These are phyloP conservation scores for Ophion ventricosus DNA, from an alignment of 2,888 invertebrate species.

Conservation along the genomic window DNA sequence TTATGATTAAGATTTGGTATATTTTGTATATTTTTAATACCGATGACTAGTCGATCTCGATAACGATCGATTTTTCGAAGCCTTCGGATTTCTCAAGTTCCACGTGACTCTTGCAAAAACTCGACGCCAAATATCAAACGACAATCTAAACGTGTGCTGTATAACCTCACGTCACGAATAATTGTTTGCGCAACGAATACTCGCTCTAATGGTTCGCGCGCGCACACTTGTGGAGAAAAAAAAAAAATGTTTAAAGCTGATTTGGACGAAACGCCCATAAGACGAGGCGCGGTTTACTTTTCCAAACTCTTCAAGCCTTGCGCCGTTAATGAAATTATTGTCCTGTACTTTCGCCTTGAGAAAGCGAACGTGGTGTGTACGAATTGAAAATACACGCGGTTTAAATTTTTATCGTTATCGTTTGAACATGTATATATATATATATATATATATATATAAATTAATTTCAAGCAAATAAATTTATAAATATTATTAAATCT, in stretches of 20 bases:
- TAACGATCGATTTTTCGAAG: too few relatives aligned
- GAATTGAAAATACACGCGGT: background rate
- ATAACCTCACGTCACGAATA: slow-evolving; percentile 11
- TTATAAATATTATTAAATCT: too few relatives aligned
- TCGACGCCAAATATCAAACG: background rate
- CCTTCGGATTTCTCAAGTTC: too few relatives aligned
- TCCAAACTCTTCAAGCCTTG: background rate
- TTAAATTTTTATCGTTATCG: background rate
- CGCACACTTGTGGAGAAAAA: background rate
- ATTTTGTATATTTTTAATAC: too few relatives aligned
- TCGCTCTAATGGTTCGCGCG: background rate
- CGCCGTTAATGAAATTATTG: background rate
- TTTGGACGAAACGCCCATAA: background rate
- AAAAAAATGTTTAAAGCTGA: slow-evolving; percentile 8
- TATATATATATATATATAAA: background rate
- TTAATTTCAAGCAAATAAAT: too few relatives aligned
- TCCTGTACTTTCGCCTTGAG: slow-evolving; percentile 8
- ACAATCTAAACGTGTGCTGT: background rate
- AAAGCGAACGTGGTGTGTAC: background rate
- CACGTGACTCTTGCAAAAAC: background rate
- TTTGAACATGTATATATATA: background rate
- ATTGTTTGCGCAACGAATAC: slow-evolving; percentile 49
- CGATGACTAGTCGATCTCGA: too few relatives aligned
- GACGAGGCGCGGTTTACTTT: background rate
- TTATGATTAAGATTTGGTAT: too few relatives aligned